Evolutionary conservation across 1,140 invertebrate species (phyloP), one percentile per base, ranked within the genome.

Genomic region (Watersipora subatra): DNA sequence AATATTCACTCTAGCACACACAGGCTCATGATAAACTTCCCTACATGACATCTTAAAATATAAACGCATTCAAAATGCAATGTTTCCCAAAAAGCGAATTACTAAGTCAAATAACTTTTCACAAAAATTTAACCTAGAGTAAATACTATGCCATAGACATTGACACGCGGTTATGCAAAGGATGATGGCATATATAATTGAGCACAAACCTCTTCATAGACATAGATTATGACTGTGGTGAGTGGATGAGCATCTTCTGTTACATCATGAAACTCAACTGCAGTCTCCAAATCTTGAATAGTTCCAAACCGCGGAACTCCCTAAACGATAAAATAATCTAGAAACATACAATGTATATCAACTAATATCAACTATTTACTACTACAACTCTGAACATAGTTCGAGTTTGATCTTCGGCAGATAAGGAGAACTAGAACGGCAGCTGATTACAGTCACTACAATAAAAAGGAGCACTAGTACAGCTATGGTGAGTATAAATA

Each of bases 221-320:
- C 88, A 76, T 97, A 93, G 70, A 97, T 84, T 59, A 98, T 86
- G 3, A 97, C 83, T 25, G 88, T 91, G 0, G 93, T 89, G 68
- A 85, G 85, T 70, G 88, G 86, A 64, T 92, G 85, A 79, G 94
- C 92, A 70, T 91, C 86, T 72, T 97, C 94, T 66, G 97, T 87
- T 2, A 89, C 88, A 72, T 89, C 84, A 22, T 97, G 80, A 80
- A 92, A 96, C 67, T 90, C 86, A 64, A 89, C 84, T 19, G 87
- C 85, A 62, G 81, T 85, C 17, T 22, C 17, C 29, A 98, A 71
- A 59, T 79, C 69, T 0, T 83, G 82, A 15, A 88, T 71, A 65
- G 80, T 75, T 0, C 85, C 85, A 83, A 85, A 86, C 69, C 75
- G 74, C 73, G 81, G 86, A 3, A 78, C 78, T 69, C 64, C 71